Evolutionary conservation across 2,797 vertebrate genomes (phyloP).

Genomic region (Galaxias olidus): DNA sequence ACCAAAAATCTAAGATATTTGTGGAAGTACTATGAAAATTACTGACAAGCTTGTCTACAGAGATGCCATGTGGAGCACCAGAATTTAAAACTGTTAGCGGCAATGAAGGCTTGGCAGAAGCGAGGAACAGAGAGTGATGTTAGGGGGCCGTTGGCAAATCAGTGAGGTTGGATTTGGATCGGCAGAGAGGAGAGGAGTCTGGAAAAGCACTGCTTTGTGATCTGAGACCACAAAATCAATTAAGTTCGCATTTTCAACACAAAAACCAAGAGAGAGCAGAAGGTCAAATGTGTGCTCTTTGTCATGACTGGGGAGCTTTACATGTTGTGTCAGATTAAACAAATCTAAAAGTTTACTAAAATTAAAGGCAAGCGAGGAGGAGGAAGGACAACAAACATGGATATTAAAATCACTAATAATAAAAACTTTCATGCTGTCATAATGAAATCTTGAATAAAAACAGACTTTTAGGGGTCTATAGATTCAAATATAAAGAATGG

Average conservation of each 20-base stretch:
- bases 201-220: too few species aligned
- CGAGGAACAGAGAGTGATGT: too few species aligned
- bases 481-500: conserved; percentile 2
- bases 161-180: too few species aligned
- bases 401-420: not conserved
- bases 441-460: conserved; percentile 2
- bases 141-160: too few species aligned
- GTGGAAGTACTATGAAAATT: not conserved
- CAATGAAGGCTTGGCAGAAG: too few species aligned
- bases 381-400: conserved; percentile 12
- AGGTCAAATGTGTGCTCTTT: not conserved
- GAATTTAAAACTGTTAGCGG: not conserved
- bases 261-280: not conserved
- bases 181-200: too few species aligned
- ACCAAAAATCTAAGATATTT: not conserved
- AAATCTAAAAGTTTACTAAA: conserved; percentile 7
- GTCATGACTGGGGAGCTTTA: conserved; percentile 3
- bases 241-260: too few species aligned
- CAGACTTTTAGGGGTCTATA: conserved; percentile 1
- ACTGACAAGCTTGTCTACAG: not conserved
- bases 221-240: too few species aligned
- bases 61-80: not conserved
- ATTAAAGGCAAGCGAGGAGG: not conserved
- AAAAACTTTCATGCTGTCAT: conserved; percentile 1
- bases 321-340: conserved; percentile 11